phyloP scores from a whole-genome alignment of 1,140 invertebrate species.

The Bombyx mori region DNA sequence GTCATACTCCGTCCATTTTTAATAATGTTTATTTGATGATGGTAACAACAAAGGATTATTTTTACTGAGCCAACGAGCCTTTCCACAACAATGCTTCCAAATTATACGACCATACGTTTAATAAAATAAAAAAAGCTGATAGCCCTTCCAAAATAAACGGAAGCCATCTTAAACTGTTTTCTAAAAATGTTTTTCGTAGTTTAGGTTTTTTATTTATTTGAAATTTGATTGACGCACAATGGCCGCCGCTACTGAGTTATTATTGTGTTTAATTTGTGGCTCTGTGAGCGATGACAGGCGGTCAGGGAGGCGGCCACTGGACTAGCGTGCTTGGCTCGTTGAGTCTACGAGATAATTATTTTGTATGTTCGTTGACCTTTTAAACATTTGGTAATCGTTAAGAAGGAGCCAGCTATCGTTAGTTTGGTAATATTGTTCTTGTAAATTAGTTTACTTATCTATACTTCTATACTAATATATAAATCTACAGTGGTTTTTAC shows the following conservation, averaged over 20 bases:
- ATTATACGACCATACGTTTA: slow-evolving; percentile 38
- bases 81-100: slow-evolving; percentile 23
- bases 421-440: too few relatives aligned
- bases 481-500: too few relatives aligned
- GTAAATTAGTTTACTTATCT: too few relatives aligned
- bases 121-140: slow-evolving; percentile 27
- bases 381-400: too few relatives aligned
- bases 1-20: slow-evolving; percentile 3
- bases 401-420: too few relatives aligned
- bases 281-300: too few relatives aligned
- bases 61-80: neutral
- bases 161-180: slow-evolving; percentile 50
- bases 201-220: slow-evolving; percentile 18
- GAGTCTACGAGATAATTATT: too few relatives aligned
- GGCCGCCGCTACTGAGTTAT: slow-evolving; percentile 8
- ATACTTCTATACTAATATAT: too few relatives aligned
- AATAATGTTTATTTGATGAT: slow-evolving; percentile 55
- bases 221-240: slow-evolving; percentile 18
- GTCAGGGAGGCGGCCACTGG: too few relatives aligned
- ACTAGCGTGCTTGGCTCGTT: too few relatives aligned
- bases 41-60: slow-evolving; percentile 15
- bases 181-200: slow-evolving; percentile 26
- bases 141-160: slow-evolving; percentile 28
- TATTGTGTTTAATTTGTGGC: slow-evolving; percentile 12
- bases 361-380: too few relatives aligned